Percentiles rank a stretch among this genome's conserved stretches.
Evolutionary conservation across 1,140 invertebrate species (phyloP).

Genomic region (Drosophila willistoni): DNA sequence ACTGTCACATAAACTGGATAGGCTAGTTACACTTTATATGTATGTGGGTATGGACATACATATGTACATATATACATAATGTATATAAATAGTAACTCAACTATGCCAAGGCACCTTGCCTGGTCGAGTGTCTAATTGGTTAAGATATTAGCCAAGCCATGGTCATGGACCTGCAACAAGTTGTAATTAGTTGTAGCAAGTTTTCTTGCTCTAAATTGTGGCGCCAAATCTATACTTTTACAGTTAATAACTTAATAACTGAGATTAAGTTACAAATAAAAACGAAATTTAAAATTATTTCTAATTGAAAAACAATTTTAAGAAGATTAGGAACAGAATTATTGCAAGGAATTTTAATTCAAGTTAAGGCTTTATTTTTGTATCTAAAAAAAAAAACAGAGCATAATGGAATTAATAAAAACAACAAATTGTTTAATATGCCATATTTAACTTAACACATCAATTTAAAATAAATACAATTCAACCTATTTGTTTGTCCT

Average conservation of each 20-base stretch:
- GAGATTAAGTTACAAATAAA: not conserved
- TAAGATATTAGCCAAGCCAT: slow-evolving; percentile 26
- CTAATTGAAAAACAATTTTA: no score
- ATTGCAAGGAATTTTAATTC: no score
- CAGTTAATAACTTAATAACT: not conserved
- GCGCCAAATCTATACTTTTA: not conserved
- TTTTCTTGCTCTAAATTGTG: slow-evolving; percentile 31
- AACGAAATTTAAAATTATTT: not conserved
- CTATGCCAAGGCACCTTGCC: slow-evolving; percentile 52
- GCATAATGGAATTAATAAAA: no score
- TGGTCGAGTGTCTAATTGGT: slow-evolving; percentile 52
- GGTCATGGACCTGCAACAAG: slow-evolving; percentile 51
- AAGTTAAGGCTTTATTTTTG: no score
- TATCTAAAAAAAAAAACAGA: no score
- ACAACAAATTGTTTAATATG: no score
- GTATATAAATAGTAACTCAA: slow-evolving; percentile 52
- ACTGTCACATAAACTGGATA: slow-evolving; percentile 46
- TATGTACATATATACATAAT: not conserved
- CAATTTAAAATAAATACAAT: no score
- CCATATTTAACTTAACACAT: no score
- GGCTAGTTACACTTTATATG: slow-evolving; percentile 24
- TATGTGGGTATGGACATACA: not conserved
- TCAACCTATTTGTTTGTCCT: no score
- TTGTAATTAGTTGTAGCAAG: slow-evolving; percentile 30
- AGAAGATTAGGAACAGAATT: no score